Base-by-base conservation (phyloP, 2,113 vertebrate species). In the Leptosomus discolor region DNA sequence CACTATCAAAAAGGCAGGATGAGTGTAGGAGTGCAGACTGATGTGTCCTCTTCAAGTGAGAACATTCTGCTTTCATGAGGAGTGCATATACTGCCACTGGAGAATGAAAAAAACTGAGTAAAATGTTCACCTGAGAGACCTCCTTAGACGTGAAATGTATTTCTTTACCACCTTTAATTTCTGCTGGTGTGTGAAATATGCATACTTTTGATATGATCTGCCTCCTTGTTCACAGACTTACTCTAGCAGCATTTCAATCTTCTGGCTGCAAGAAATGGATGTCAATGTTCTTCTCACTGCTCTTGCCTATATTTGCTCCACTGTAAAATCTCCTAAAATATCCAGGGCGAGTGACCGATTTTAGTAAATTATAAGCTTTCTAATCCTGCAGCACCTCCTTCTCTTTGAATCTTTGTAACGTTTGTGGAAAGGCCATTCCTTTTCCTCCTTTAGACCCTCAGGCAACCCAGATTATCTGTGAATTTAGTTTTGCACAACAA, bases 401-500 rank as follows among this genome's bases (percentile, higher is more conserved):
- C 8, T 50, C 13, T 60, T 32, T 56, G 29, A 88, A 27, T 81
- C 46, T 75, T 78, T 82, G 39, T 41, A 53, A 45, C 15, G 36
- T 11, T 50, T 3, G 10, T 50, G 15, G 15, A 85, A 81, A 90
- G 5, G 13, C 3, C 30, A 19, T 20, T 45, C 11, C 4, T 39
- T 74, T 81, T 84, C 27, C 10, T 74, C 8, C 27, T 48, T 81
- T 48, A 69, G 18, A 67, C 5, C 17, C 12, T 63, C 27, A 50
- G 2, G 1, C 27, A 74, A 56, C 18, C 17, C 26, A 56, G 8
- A 24, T 39, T 61, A 7, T n/a, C 15, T 0, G 0, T 60, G 1
- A 69, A 60, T 84, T 87, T 15, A 51, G 10, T n/a, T 93, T 93
- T 60, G 5, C 20, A 8, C 27, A 68, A 30, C 6, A 32, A 64